Base-by-base conservation (phyloP, 2,797 vertebrate species). In the Alouatta caraya region DNA sequence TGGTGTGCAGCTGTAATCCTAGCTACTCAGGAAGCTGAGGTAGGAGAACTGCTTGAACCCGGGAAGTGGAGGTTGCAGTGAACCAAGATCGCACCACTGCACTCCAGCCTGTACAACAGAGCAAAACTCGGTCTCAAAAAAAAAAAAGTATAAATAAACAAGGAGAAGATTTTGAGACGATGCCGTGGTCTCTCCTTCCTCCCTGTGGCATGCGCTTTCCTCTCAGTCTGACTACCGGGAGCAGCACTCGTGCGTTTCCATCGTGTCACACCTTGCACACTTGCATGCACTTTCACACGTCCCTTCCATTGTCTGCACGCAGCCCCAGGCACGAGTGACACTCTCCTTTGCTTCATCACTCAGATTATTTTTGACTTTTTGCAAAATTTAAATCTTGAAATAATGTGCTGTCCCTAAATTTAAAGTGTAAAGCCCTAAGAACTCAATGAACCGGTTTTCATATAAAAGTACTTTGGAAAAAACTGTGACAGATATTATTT, bases 171-270 rank as follows among this genome's bases (percentile, higher is more conserved):
- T 13, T 59, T 26, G 22, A 5, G 42, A 13, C 12, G 5, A 9
- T 0, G 0, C 24, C 26, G 0, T 2, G 2, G 17, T 37, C 5
- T 4, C 33, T 39, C 15, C 30, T 33, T 11, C 24, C 1, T 15
- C 33, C 19, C 55, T 5, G 11, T 3, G 33, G 17, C 0, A 7
- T 52, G 24, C 8, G 1, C 61, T 22, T 28, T n/a, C 17, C 82
- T 55, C 30, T 30, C 15, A 2, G 5, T 30, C 82, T 8, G 0
- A 13, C 59, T 11, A 5, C 10, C 1, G 5, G 30, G 2, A 46
- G 57, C 13, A 39, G 33, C 67, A 17, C 42, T 0, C 0, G 0
- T 5, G 2, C 12, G 8, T 5, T 12, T 15, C 5, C 8, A 4
- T 48, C 30, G 2, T 1, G 8, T 21, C 76, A 5, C 64, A 1